phyloP scores from a whole-genome alignment of 37 sponge, comb jelly and placozoan genomes.

The Geodia barretti region DNA sequence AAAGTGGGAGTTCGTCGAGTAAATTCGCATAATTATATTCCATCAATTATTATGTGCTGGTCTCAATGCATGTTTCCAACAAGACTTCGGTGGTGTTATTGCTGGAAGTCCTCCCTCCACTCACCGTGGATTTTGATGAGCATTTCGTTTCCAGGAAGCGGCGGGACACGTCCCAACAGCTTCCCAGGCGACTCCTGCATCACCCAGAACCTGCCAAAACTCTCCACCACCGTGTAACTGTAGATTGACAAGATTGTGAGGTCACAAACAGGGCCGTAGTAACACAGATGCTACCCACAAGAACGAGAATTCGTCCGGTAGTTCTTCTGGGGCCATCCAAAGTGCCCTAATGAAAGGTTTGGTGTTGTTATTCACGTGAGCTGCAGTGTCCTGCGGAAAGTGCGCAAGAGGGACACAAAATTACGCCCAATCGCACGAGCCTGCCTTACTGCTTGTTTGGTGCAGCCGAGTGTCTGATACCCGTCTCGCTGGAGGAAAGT shows the following conservation, averaged over 20 bases:
- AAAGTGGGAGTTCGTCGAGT: not conserved
- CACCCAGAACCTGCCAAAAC: slow-evolving; percentile 27
- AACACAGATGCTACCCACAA: too few species aligned
- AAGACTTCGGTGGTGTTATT: not conserved
- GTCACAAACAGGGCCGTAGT: too few species aligned
- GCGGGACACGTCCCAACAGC: not conserved
- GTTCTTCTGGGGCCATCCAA: not conserved
- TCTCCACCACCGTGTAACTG: slow-evolving; percentile 30
- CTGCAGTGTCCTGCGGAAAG: not conserved
- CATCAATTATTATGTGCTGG: not conserved
- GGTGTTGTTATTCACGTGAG: not conserved
- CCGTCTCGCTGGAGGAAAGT: not conserved
- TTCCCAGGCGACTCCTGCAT: not conserved
- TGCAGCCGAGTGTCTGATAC: too few species aligned
- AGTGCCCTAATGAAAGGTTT: not conserved
- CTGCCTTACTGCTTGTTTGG: too few species aligned
- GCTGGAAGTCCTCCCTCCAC: not conserved
- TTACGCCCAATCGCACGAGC: too few species aligned
- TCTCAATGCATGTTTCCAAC: not conserved
- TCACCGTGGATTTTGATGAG: slow-evolving; percentile 44
- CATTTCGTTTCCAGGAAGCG: not conserved
- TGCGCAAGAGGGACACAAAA: too few species aligned
- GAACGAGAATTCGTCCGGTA: not conserved
- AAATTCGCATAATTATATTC: not conserved
- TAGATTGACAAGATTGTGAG: too few species aligned